Base-by-base conservation (phyloP, 2,797 vertebrate genomes). In the Anniella stebbinsi region DNA sequence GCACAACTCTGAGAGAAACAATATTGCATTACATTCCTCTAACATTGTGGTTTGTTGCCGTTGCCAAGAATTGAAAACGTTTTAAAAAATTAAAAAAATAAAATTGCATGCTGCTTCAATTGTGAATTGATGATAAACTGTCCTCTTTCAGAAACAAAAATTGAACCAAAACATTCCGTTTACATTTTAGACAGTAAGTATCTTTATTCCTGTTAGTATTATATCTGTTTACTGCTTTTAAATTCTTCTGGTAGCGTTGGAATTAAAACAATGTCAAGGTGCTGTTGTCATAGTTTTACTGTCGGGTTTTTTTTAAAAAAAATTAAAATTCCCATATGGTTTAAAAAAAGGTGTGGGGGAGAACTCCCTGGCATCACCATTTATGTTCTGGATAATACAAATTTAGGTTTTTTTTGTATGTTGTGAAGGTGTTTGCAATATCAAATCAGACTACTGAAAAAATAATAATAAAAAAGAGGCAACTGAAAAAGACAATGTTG, bases 261-360 rank as follows among this genome's bases (percentile, higher is more conserved):
- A 99, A 98, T 98, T 99, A 99, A 99, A 99, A 99, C 98, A 98
- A 97, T 99, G 98, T 99, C 98, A 99, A 99, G 99, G 99, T 99
- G 99, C 99, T 99, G 98, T 99, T 98, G 98, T 99, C 98, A 98
- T 99, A 98, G 98, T 98, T 99, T 98, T 98, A 98, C 98, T 99
- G 99, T 97, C 95, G 98, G 98, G 98, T 98, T 98, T 98, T 98
- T 98, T 86, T 86, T 89, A 80, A 98, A 97, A 98, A 80, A 98
- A 97, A 98, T 98, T 96, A 95, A 80, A 95, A 98, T 98, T 98
- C 97, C 97, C 98, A 97, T 97, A 97, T 93, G 98, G 97, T 98
- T 97, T 96, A 97, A 94, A 97, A 97, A 96, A 97, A 97, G 96
- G 96, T 45, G 45, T 3, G 97, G 96, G 96, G 95, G 96, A 91